Conservation (phyloP, 2,797 vertebrate species). For the Intellagama lesueurii region DNA sequence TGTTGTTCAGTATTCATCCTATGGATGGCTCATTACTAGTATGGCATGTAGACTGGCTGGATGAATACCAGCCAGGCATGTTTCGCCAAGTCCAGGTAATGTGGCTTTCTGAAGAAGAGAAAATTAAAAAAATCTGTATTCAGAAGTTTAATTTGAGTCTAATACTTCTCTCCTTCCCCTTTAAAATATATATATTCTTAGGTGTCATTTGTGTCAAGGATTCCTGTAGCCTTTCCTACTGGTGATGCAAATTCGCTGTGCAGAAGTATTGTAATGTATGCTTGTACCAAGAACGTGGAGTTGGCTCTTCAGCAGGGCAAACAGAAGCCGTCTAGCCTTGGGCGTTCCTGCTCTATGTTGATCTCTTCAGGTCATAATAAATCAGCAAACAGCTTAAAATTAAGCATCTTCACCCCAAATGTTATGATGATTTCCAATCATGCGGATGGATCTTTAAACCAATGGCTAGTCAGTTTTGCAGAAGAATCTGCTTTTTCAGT, state of each 20-base stretch:
- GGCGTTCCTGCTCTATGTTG: constrained; percentile 88
- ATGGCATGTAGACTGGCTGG: constrained; percentile 97
- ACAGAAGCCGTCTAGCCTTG: constrained; percentile 86
- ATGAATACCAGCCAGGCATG: constrained; percentile 98
- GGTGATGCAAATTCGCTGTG: constrained; percentile 97
- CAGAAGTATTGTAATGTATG: constrained; percentile 97
- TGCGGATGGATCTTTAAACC: constrained; percentile 95
- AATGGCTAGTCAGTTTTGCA: constrained; percentile 97
- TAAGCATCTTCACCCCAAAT: constrained; percentile 97
- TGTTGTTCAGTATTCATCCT: constrained; percentile 98
- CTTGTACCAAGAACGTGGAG: constrained; percentile 97
- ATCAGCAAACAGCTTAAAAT: constrained; percentile 87
- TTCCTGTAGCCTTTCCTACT: constrained; percentile 96
- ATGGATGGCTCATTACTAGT: constrained; percentile 96
- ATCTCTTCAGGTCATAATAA: constrained; percentile 92
- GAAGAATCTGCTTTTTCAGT: constrained; percentile 97
- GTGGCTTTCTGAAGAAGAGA: constrained; percentile 33
- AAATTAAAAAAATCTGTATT: neutral
- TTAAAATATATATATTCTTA: constrained; percentile 64
- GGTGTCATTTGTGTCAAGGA: constrained; percentile 98
- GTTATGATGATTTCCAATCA: constrained; percentile 99
- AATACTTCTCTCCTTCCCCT: constrained; percentile 40
- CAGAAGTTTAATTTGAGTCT: constrained; percentile 26
- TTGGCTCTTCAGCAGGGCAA: constrained; percentile 95
- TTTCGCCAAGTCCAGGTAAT: constrained; percentile 98